Evolutionary conservation across 1,140 invertebrate species (phyloP).

Genomic region (Drosophila funebris): DNA sequence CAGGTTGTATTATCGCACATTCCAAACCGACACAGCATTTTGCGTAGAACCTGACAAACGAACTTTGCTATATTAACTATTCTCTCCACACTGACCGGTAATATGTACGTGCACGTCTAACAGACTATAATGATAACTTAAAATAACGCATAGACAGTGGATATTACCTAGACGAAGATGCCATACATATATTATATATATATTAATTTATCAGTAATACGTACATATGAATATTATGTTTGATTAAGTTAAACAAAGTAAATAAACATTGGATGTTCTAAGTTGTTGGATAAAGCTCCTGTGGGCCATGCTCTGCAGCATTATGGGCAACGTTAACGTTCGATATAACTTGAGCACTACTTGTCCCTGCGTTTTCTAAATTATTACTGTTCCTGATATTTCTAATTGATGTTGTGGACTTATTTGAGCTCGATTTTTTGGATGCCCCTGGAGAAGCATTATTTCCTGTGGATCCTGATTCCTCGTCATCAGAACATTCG

Average conservation of each 20-base stretch:
- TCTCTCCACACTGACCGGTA: background rate
- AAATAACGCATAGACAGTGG: background rate
- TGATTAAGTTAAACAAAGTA: slow-evolving; percentile 35
- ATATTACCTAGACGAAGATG: background rate
- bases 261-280: slow-evolving; percentile 9
- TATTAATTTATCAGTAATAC: slow-evolving; percentile 32
- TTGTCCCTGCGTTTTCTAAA: slow-evolving; percentile 28
- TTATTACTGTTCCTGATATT: slow-evolving; percentile 16
- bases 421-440: slow-evolving; percentile 5
- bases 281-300: slow-evolving; percentile 18
- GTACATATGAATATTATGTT: slow-evolving; percentile 26
- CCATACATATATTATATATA: slow-evolving; percentile 20
- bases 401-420: slow-evolving; percentile 12
- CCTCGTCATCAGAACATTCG: slow-evolving; percentile 62
- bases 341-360: background rate
- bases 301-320: slow-evolving; percentile 5
- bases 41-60: no score
- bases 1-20: no score
- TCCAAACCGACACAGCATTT: no score
- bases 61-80: background rate
- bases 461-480: slow-evolving; percentile 21
- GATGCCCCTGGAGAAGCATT: background rate
- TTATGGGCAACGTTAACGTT: background rate
- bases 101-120: background rate
- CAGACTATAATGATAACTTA: background rate